Base-by-base conservation (phyloP, 1,140 invertebrate genomes). In the Calliphora vicina region DNA sequence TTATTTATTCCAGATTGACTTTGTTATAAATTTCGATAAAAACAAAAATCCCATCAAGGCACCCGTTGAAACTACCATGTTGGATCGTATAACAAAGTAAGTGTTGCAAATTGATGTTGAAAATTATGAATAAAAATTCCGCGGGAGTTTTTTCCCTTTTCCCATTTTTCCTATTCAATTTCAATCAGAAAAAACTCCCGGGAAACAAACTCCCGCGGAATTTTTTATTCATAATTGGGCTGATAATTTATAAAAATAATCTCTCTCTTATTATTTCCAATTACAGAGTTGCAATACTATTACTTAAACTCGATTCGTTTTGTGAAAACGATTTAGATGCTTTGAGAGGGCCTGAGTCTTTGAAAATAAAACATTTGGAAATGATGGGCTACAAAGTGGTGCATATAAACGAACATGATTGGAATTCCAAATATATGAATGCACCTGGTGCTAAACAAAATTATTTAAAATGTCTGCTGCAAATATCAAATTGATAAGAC, bases 361-460 rank as follows among this genome's bases (percentile, higher is more conserved):
- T 92, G 50, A 91, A 91, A 84, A 90, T 91, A 20, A 88, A 93
- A 83, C 93, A 94, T 88, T 87, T 94, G 67, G 93, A 94, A 90
- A 93, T 94, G 81, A 87, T 94, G 84, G 93, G 93, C 15, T 94
- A 93, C 83, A 91, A 90, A 83, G 93, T 94, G 6, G 84, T 93
- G 43, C 87, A 91, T 35, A 89, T 94, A 5, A 91, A 92, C 76
- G 87, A 90, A n/a, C 89, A 89, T 73, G 88, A 92, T 61, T 94
- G 93, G 93, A 92, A 92, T 84, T 90, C 91, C 26, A 91, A 93
- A 87, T 90, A 90, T 72, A 85, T 90, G 86, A 82, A 83, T 82
- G 84, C 86, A 8, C 84, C 88, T n/a, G 86, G 85, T 10, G 90
- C 89, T 15, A 92, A 91, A 85, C 84, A 85, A 8, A 89, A 91